A percentile compares a stretch with the other conserved stretches of the same genome.
Evolutionary conservation across 1,140 invertebrate genomes (phyloP).

Genomic region (Caenorhabditis inopinata): DNA sequence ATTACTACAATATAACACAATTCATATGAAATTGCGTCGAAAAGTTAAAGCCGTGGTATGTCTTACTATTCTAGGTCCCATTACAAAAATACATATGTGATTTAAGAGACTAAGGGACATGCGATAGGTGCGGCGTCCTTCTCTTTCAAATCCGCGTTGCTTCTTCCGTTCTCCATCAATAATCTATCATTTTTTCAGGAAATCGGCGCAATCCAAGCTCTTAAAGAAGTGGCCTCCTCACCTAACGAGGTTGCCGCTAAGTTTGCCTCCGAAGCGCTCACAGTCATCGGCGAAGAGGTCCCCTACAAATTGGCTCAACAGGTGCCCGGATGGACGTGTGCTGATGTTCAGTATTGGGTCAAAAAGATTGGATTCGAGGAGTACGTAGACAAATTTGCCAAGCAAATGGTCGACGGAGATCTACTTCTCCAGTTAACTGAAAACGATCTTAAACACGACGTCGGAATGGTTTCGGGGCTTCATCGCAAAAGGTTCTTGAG

Average conservation of each 20-base stretch:
- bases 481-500: slow-evolving; percentile 86
- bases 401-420: slow-evolving; percentile 95
- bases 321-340: slow-evolving; percentile 91
- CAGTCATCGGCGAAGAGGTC: slow-evolving; percentile 90
- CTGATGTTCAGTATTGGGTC: slow-evolving; percentile 96
- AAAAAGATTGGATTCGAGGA: slow-evolving; percentile 90
- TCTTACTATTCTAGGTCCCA: no score
- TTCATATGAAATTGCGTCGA: no score
- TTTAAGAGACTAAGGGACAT: no score
- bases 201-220: slow-evolving; percentile 88
- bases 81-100: no score
- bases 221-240: slow-evolving; percentile 93
- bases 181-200: slow-evolving; percentile 75
- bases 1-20: no score
- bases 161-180: no score
- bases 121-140: no score
- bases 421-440: slow-evolving; percentile 87
- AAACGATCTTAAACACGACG: slow-evolving; percentile 85
- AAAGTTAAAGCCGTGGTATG: no score
- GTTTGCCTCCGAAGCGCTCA: slow-evolving; percentile 90
- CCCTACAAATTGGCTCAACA: slow-evolving; percentile 96
- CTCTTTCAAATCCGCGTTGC: no score
- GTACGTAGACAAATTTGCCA: slow-evolving; percentile 79
- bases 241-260: slow-evolving; percentile 96
- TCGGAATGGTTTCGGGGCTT: slow-evolving; percentile 89